Conservation (phyloP, 1,140 invertebrate genomes). For the Ooceraea biroi region DNA sequence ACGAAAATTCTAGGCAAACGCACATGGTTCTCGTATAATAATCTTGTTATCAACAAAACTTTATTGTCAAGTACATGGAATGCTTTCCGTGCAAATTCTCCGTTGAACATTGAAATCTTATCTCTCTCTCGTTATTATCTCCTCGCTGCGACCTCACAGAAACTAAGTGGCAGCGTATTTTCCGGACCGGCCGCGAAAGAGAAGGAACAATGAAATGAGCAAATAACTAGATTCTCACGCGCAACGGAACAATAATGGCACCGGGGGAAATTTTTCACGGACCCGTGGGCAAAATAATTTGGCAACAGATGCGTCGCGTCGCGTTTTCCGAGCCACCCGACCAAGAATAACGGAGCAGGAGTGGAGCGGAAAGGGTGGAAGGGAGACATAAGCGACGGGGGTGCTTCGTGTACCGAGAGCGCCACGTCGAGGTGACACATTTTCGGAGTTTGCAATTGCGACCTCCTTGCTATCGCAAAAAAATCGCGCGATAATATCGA, state of each 20-base stretch:
- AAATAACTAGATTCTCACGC: constrained; percentile 85
- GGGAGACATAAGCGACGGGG: constrained; percentile 55
- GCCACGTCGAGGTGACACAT: constrained; percentile 65
- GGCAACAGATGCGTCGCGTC: constrained; percentile 85
- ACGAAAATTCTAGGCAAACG: constrained; percentile 12
- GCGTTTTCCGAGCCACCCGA: constrained; percentile 84
- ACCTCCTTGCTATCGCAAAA: constrained; percentile 55
- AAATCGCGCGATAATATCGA: constrained; percentile 20
- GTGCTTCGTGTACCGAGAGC: constrained; percentile 58
- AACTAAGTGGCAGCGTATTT: constrained; percentile 68
- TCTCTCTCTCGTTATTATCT: constrained; percentile 46
- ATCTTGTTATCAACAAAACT: constrained; percentile 16
- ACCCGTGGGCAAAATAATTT: constrained; percentile 86
- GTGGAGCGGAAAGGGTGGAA: constrained; percentile 69
- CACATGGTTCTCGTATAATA: background rate
- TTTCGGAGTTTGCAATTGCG: constrained; percentile 57
- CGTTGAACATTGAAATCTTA: constrained; percentile 30
- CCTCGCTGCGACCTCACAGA: constrained; percentile 19
- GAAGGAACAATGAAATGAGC: constrained; percentile 79
- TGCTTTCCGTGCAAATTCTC: constrained; percentile 6
- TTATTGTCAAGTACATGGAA: background rate
- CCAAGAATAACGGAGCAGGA: constrained; percentile 83
- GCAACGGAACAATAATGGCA: constrained; percentile 84
- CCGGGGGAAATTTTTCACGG: constrained; percentile 85
- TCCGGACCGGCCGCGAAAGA: constrained; percentile 55